These are phyloP conservation scores for Neodiprion fabricii DNA, from an alignment of 1,140 invertebrate genomes.

Conservation along the genomic window DNA sequence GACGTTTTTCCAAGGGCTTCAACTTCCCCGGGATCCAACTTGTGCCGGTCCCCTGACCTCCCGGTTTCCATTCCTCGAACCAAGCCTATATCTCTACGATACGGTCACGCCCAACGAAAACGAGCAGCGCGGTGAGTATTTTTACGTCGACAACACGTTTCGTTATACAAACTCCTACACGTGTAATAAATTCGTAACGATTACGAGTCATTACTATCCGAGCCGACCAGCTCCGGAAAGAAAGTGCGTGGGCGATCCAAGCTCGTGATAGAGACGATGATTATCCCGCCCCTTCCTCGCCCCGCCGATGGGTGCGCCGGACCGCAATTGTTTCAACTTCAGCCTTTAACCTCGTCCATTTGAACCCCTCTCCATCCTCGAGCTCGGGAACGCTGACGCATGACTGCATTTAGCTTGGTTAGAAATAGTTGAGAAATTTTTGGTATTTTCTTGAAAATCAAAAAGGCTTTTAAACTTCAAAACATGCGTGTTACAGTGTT, in stretches of 20 bases:
- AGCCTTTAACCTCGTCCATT: neutral
- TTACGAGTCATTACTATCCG: neutral
- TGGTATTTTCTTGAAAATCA: no score
- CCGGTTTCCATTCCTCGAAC: neutral
- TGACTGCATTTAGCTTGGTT: neutral
- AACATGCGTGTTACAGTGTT: no score
- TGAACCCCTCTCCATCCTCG: neutral
- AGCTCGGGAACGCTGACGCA: neutral
- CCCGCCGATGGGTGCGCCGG: neutral
- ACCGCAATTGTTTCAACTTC: neutral
- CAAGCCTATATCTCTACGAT: neutral
- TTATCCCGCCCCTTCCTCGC: neutral
- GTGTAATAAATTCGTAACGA: slow-evolving; percentile 1
- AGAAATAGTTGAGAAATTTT: no score
- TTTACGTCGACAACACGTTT: neutral
- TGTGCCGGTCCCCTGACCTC: neutral
- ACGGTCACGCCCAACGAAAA: no score
- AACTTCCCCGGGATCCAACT: neutral
- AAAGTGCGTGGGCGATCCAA: slow-evolving; percentile 1
- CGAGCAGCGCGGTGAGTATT: no score
- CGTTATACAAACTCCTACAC: no score
- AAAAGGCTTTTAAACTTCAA: no score
- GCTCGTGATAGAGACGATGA: neutral
- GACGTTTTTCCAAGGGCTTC: slow-evolving; percentile 17
- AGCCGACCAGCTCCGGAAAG: neutral